These are phyloP conservation scores for Catalaphyllia jardinei DNA, from an alignment of 64 coral and sea anemone genomes.

Conservation along the genomic window DNA sequence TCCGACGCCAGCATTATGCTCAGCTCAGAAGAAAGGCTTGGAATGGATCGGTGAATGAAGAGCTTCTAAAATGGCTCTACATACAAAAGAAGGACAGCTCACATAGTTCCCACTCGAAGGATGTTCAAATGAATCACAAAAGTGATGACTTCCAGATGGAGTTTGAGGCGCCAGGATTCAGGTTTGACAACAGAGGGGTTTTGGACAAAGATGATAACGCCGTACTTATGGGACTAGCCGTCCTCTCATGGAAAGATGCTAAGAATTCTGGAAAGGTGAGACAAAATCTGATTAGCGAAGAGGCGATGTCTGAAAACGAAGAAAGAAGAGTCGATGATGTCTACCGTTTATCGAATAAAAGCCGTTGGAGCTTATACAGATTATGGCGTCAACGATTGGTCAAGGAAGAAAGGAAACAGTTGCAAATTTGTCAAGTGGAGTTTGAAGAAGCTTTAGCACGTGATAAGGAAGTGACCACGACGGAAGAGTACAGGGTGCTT, in stretches of 20 bases:
- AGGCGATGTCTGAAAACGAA: neutral
- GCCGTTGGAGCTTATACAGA: slow-evolving; percentile 66
- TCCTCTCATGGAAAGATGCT: neutral
- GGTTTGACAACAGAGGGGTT: neutral
- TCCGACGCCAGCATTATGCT: neutral
- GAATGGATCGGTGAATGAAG: neutral
- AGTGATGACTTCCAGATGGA: slow-evolving; percentile 9
- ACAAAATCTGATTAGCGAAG: slow-evolving; percentile 3
- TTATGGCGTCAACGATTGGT: slow-evolving; percentile 63
- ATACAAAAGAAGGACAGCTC: neutral
- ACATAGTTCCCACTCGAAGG: neutral
- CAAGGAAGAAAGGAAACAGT: neutral
- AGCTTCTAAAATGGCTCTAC: slow-evolving; percentile 61
- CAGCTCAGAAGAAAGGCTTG: neutral
- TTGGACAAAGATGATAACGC: neutral
- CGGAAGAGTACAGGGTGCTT: slow-evolving; percentile 59
- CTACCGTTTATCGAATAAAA: neutral
- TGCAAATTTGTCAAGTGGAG: slow-evolving; percentile 33
- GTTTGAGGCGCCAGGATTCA: neutral
- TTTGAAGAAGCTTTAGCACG: slow-evolving; percentile 7
- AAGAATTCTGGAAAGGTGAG: slow-evolving; percentile 7
- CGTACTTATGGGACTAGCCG: neutral
- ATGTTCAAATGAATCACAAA: neutral
- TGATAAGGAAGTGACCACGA: neutral
- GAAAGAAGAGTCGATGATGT: neutral